Evolutionary conservation across 2,113 vertebrate genomes (phyloP), one percentile per base, ranked within the genome.

Genomic region (Sinosuthora webbiana): DNA sequence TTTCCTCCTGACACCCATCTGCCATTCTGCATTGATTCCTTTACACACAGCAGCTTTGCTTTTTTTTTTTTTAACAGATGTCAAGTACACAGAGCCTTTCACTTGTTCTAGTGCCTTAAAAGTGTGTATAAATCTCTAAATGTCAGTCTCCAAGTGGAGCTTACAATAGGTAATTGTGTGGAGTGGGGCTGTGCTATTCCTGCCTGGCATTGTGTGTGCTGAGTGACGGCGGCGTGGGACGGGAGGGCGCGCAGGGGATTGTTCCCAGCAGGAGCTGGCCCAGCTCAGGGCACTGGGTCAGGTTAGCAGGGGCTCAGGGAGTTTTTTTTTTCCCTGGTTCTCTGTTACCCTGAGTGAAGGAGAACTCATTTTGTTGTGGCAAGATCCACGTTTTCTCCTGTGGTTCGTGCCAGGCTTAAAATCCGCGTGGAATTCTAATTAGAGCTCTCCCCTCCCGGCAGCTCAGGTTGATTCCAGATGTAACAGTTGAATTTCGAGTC

Each of bases 171-270:
- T 92, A 41, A 86, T 83, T 92, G 64, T 83, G 8, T 18, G 42
- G 67, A 86, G 64, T 27, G 33, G 56, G 73, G 75, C 49, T 76
- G 83, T 91, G 83, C 86, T 97, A 77, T 63, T 85, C 90, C 90
- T 88, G 63, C 16, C 73, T 50, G 15, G 33, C 20, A 44, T 44
- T 70, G 79, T 86, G 77, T 82, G 24, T 53, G 57, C 83, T 19
- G 21, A 14, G 35, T 56, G 69, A 44, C 62, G 47, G 50, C 83
- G 28, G 1, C 63, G 1, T 22, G 33, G 41, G 22, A 75, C 3
- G 57, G 39, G 12, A 60, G 73, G 52, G 60, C 11, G 44, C 83
- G 74, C 60, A 33, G 74, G 80, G 62, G 2, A 60, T 74, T 93
- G 67, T 52, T 88, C 52, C 5, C 18, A 57, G 70, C 4, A 10